These are phyloP conservation scores for Zootermopsis nevadensis DNA, from an alignment of 2,888 invertebrate genomes.

Conservation along the genomic window DNA sequence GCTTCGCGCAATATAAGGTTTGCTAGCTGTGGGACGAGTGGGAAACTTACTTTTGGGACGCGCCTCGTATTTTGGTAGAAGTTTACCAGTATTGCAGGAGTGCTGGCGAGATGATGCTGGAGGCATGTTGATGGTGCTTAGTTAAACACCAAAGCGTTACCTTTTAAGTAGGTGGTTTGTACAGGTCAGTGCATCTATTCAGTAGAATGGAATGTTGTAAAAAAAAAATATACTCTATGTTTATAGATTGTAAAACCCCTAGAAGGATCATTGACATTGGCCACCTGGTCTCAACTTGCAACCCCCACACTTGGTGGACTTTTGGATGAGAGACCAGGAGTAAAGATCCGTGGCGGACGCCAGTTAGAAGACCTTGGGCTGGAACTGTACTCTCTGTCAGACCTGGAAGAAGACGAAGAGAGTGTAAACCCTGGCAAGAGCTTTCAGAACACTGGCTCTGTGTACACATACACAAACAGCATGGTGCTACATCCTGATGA, in stretches of 20 bases:
- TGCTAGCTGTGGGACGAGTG: no score
- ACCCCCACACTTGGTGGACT: slow-evolving; percentile 92
- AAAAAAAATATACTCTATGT: background rate
- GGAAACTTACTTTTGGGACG: no score
- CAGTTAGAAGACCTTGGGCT: slow-evolving; percentile 80
- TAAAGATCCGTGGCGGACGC: slow-evolving; percentile 84
- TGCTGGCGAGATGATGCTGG: no score
- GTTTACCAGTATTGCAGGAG: no score
- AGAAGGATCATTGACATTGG: slow-evolving; percentile 92
- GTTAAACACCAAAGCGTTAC: no score
- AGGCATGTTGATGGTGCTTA: no score
- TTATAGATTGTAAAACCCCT: slow-evolving; percentile 85
- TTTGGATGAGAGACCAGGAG: slow-evolving; percentile 90
- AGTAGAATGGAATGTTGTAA: no score
- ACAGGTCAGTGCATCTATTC: no score
- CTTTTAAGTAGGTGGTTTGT: no score
- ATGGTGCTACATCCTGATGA: slow-evolving; percentile 92
- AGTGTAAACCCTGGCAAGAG: slow-evolving; percentile 77
- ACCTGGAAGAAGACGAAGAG: slow-evolving; percentile 77
- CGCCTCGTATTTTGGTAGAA: no score
- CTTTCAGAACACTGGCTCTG: slow-evolving; percentile 80
- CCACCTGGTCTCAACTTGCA: slow-evolving; percentile 95
- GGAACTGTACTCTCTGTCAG: slow-evolving; percentile 74
- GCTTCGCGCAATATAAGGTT: no score
- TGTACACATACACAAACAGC: slow-evolving; percentile 90